Evolutionary conservation across 2,797 vertebrate species (phyloP).

Genomic region (Fratercula arctica): DNA sequence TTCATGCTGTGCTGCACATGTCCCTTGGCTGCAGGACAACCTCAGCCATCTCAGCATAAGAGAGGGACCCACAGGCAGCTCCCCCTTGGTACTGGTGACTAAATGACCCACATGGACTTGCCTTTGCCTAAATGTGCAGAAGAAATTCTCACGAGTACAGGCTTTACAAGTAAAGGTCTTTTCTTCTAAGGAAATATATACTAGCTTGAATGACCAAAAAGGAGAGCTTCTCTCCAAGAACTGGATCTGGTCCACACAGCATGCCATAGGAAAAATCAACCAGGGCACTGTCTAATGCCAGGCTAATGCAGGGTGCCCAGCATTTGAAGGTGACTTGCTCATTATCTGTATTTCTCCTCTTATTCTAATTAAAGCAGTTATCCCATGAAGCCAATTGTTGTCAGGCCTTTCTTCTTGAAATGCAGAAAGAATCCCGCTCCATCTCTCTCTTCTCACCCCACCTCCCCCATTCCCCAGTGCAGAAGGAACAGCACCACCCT

Average conservation of each 20-base stretch:
- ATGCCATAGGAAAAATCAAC: background rate
- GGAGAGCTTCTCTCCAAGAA: background rate
- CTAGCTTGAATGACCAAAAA: background rate
- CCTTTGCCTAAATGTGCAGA: background rate
- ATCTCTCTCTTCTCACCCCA: background rate
- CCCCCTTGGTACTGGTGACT: rapidly evolving
- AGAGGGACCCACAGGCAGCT: background rate
- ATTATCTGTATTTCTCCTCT: background rate
- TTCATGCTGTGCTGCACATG: background rate
- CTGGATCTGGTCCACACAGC: background rate
- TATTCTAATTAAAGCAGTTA: background rate
- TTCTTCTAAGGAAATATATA: background rate
- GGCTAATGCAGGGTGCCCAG: background rate
- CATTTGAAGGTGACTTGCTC: background rate
- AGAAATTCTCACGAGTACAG: background rate
- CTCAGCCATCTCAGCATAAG: background rate
- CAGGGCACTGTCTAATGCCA: background rate
- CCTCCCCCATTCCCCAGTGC: background rate
- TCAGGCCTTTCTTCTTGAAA: background rate
- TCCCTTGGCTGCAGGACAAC: background rate
- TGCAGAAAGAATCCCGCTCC: background rate
- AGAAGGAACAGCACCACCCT: background rate
- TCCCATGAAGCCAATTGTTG: background rate
- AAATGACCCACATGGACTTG: rapidly evolving
- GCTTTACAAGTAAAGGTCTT: background rate